Base-by-base conservation (phyloP, 2,797 vertebrate genomes). In the Eidolon dupreanum region DNA sequence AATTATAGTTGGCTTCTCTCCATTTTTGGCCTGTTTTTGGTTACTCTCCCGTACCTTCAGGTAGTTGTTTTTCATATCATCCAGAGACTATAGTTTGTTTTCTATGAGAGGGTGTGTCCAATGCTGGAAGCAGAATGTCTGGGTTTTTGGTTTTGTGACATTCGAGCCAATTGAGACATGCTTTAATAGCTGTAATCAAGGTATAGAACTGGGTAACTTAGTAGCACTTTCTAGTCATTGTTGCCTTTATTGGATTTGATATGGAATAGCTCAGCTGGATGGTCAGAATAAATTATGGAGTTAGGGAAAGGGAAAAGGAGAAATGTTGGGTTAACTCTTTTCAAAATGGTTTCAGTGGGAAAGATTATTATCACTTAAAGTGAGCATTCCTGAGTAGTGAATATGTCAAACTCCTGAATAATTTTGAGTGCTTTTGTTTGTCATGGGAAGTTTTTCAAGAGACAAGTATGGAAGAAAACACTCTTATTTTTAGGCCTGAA, bases 191-290 rank as follows among this genome's bases (percentile, higher is more conserved):
- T 94, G 28, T 75, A 83, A 71, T 79, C 53, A 93, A 65, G 94
- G 49, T 70, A 53, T 90, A 49, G 55, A 90, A 92, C 66, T 92
- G 59, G 71, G 68, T 95, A 92, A 94, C 51, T 86, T 90, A 61
- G 17, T 36, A 88, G 31, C 20, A 83, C 36, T 85, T 86, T 95
- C n/a, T 73, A 46, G 77, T 95, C 51, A 65, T 94, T 89, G 43
- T 88, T 93, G 63, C 79, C 41, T 95, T 93, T 95, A 63, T 90
- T 95, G 63, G 10, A 82, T 95, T 90, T 97, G 88, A 83, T 94
- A 86, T 12, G 24, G 65, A 81, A 61, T 71, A 93, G 73, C 85
- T 95, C 75, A 36, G 59, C 38, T 96, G 77, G 46, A 90, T 96
- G 78, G 95, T 70, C 88, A 91, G 65, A 94, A 93, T 96, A 90